These are phyloP conservation scores for Cliona cf. orientalis DNA, from an alignment of 37 sponge, comb jelly and placozoan species.

Conservation along the genomic window DNA sequence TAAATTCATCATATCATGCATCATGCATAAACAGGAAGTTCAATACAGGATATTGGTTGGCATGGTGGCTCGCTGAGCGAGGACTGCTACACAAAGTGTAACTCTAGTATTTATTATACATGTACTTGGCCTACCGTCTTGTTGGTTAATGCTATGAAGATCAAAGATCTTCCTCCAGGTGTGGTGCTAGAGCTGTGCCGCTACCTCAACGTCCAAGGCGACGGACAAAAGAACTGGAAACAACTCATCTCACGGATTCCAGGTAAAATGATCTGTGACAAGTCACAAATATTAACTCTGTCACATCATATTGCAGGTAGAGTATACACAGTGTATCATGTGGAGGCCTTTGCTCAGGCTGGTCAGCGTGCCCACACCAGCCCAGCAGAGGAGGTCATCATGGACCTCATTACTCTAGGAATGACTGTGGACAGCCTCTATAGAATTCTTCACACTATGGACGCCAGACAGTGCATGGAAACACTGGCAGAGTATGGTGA, in stretches of 20 bases:
- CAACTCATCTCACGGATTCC: not conserved
- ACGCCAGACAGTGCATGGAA: slow-evolving; percentile 41
- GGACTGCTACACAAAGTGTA: too few species aligned
- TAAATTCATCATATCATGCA: too few species aligned
- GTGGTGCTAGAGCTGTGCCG: not conserved
- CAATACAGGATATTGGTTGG: too few species aligned
- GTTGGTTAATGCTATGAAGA: not conserved
- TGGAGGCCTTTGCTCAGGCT: slow-evolving; percentile 32
- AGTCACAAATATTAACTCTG: not conserved
- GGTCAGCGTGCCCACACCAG: slow-evolving; percentile 44
- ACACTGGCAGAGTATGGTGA: slow-evolving; percentile 46
- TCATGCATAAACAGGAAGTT: too few species aligned
- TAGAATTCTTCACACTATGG: slow-evolving; percentile 39
- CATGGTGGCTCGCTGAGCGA: too few species aligned
- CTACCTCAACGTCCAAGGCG: slow-evolving; percentile 8
- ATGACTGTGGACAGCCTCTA: slow-evolving; percentile 49
- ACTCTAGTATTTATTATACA: too few species aligned
- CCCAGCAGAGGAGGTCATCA: slow-evolving; percentile 49
- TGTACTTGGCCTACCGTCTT: not conserved
- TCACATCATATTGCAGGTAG: slow-evolving; percentile 1
- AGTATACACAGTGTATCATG: slow-evolving; percentile 11
- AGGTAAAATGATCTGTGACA: not conserved
- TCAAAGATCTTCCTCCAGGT: not conserved
- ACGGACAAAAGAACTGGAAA: slow-evolving; percentile 17
- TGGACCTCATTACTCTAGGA: slow-evolving; percentile 46